A percentile compares a stretch with the other conserved stretches of the same genome.
phyloP scores from a whole-genome alignment of 1,140 invertebrate genomes.

The Cryptotermes secundus region DNA sequence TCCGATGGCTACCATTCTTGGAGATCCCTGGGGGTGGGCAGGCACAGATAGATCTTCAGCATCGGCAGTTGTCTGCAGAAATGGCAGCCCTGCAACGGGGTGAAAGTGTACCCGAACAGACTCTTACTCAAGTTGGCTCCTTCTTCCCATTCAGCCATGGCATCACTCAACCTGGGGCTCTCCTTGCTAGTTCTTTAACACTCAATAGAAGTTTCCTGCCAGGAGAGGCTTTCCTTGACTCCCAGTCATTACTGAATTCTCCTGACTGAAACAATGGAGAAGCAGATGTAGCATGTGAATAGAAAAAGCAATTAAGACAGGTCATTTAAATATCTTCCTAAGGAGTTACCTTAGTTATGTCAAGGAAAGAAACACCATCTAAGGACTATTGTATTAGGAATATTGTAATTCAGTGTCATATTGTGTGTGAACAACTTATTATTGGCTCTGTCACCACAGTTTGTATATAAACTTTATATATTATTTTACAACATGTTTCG shows the following conservation, averaged over 20 bases:
- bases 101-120: not conserved
- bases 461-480: no score
- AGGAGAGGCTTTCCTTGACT: constrained; percentile 30
- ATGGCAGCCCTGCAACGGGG: constrained; percentile 30
- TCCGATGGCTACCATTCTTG: constrained; percentile 80
- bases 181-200: constrained; percentile 20
- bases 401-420: no score
- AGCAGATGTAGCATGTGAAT: not conserved
- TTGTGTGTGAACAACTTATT: no score
- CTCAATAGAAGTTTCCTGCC: constrained; percentile 32
- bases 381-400: no score
- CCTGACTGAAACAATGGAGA: constrained; percentile 29
- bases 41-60: constrained; percentile 51
- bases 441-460: no score
- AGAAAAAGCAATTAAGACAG: not conserved
- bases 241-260: constrained; percentile 35
- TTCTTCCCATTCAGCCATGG: constrained; percentile 34
- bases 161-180: not conserved
- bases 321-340: not conserved
- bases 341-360: not conserved
- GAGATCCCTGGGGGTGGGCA: constrained; percentile 76
- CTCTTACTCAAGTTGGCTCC: constrained; percentile 21
- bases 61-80: constrained; percentile 34
- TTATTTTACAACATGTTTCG: no score
- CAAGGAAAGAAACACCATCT: no score